A percentile compares a stretch with the other conserved stretches of the same genome.
Evolutionary conservation across 2,113 vertebrate genomes (phyloP).

Genomic region (Macquaria australasica): DNA sequence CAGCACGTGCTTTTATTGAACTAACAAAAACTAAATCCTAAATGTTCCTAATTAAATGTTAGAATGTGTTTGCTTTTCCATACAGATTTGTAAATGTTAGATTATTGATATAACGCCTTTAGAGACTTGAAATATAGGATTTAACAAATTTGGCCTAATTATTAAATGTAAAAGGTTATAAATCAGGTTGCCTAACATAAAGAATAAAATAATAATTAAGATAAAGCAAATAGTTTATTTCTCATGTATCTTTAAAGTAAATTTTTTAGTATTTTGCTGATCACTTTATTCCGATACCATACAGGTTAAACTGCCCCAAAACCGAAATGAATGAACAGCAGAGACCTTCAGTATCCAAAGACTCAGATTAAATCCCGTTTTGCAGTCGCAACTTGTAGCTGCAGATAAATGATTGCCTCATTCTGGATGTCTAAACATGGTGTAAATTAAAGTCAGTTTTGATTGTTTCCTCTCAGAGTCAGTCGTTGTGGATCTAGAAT

Average conservation of each 20-base stretch:
- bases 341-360: not conserved
- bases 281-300: not conserved
- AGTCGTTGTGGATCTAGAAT: slow-evolving; percentile 37
- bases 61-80: not conserved
- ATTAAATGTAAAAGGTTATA: not conserved
- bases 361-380: slow-evolving; percentile 11
- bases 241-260: not conserved
- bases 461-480: slow-evolving; percentile 66
- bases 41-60: not conserved
- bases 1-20: not conserved
- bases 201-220: not conserved
- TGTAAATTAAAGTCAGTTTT: slow-evolving; percentile 62
- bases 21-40: not conserved
- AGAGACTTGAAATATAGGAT: not conserved
- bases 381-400: slow-evolving; percentile 1
- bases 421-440: slow-evolving; percentile 56
- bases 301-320: not conserved
- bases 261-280: not conserved
- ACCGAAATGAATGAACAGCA: not conserved
- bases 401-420: slow-evolving; percentile 31
- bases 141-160: no score
- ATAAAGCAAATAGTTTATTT: not conserved
- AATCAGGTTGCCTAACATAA: not conserved
- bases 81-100: not conserved
- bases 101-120: not conserved